Evolutionary conservation across 2,888 invertebrate species (phyloP).

Genomic region (Lagria hirta): DNA sequence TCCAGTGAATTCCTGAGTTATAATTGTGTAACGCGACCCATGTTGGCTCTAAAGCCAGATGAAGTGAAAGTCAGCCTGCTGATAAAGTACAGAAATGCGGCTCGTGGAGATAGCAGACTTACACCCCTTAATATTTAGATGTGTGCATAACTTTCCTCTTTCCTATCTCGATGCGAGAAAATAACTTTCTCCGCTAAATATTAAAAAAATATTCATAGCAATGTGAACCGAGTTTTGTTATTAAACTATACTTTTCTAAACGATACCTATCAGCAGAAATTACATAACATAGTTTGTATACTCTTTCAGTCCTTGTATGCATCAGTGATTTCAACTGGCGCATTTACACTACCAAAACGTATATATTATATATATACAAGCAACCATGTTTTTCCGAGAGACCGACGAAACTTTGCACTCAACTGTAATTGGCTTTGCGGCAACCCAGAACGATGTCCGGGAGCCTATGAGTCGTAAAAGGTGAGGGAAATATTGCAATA

Average conservation of each 20-base stretch:
- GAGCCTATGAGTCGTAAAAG: constrained; percentile 38
- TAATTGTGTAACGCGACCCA: constrained; percentile 25
- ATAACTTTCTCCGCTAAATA: constrained; percentile 25
- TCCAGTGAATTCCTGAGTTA: constrained; percentile 19
- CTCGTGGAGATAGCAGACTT: constrained; percentile 34
- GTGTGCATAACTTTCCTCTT: constrained; percentile 27
- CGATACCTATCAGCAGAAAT: too few species aligned
- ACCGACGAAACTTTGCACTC: constrained; percentile 36
- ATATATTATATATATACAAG: too few species aligned
- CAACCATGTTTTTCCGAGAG: neutral
- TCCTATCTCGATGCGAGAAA: constrained; percentile 25
- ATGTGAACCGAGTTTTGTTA: too few species aligned
- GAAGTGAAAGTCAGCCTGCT: constrained; percentile 26
- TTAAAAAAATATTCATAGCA: too few species aligned
- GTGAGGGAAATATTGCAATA: constrained; percentile 41
- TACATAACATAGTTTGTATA: too few species aligned
- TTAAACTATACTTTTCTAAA: too few species aligned
- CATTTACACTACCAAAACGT: constrained; percentile 1
- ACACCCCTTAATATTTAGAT: constrained; percentile 35
- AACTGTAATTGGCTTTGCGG: constrained; percentile 34
- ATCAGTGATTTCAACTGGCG: too few species aligned
- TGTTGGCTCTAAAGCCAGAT: constrained; percentile 26
- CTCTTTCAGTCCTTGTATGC: too few species aligned
- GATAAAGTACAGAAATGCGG: constrained; percentile 35
- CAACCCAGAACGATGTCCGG: constrained; percentile 29